A percentile compares a stretch with the other conserved stretches of the same genome.
These are phyloP conservation scores for Scomber scombrus DNA, from an alignment of 2,113 vertebrate genomes.

Conservation along the genomic window DNA sequence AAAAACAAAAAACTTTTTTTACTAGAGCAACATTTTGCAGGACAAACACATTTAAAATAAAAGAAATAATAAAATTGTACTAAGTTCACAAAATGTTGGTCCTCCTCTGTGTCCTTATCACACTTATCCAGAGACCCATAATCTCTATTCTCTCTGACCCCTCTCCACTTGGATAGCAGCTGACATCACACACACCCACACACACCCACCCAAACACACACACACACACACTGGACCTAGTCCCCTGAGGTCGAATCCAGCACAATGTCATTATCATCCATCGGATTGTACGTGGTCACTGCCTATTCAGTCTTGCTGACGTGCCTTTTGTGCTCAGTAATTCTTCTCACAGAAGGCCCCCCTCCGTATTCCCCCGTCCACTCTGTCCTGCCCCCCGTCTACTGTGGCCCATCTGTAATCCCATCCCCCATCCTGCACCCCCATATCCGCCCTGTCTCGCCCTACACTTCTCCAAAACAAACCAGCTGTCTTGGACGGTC, in stretches of 20 bases:
- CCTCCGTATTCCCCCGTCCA: conserved; percentile 9
- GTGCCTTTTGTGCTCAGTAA: conserved; percentile 83
- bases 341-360: conserved; percentile 76
- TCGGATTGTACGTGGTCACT: conserved; percentile 80
- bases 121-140: conserved; percentile 32
- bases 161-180: conserved; percentile 62
- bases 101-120: conserved; percentile 57
- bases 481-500: conserved; percentile 83
- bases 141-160: conserved; percentile 41
- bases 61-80: background rate
- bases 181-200: conserved; percentile 58
- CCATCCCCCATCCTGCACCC: conserved; percentile 72
- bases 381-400: conserved; percentile 60
- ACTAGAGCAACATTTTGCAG: too few relatives aligned
- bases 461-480: conserved; percentile 76
- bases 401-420: conserved; percentile 82
- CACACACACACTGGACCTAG: conserved; percentile 32
- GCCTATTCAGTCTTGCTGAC: conserved; percentile 77
- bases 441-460: conserved; percentile 66
- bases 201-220: conserved; percentile 27
- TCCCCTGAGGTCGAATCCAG: conserved; percentile 72
- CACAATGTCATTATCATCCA: conserved; percentile 85
- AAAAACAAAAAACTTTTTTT: too few relatives aligned
- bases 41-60: too few relatives aligned
- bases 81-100: conserved; percentile 7